Evolutionary conservation across 2,113 vertebrate species (phyloP), one percentile per base, ranked within the genome.

Genomic region (Elachura formosa): DNA sequence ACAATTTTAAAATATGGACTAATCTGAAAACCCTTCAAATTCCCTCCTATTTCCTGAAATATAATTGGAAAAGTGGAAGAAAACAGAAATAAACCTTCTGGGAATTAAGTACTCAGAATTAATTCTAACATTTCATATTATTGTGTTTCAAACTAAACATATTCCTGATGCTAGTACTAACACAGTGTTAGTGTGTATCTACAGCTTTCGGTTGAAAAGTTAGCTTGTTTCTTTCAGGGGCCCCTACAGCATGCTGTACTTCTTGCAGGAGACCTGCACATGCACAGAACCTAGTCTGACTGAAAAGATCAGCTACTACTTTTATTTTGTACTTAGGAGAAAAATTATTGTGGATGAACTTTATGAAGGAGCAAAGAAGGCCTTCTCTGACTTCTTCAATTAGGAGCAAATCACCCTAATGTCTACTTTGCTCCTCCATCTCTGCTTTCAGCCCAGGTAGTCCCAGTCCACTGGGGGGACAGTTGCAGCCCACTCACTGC

Each of bases 301-400:
- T 40, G 34, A 51, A 69, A 58, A 88, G 21, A 78, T 64, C 10
- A 25, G 10, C 18, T 51, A 9, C 13, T 68, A 20, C 8, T 51
- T 51, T 68, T 64, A 29, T 51, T 69, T 82, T 40, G 62, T 2
- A 0, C n/a, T 48, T 78, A 49, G 46, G 7, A 74, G 19, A 73
- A 51, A 43, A 48, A 21, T 11, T 40, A 13, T 38, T 40, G 15
- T 34, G 15, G 41, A 48, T 0, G 0, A 63, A 9, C 8, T 40
- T 36, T 34, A 25, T 0, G 0, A 40, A 48, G 21, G 24, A 78
- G 3, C 4, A 74, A 62, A 31, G 36, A 62, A 31, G 36, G 17
- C 18, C 24, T 62, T 33, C 18, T 73, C 8, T 13, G 58, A 77
- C 31, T 14, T 21, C 26, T 58, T 52, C 19, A 64, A 16, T 18